phyloP scores from a whole-genome alignment of 1,140 invertebrate species.

The Liolophura sinensis region DNA sequence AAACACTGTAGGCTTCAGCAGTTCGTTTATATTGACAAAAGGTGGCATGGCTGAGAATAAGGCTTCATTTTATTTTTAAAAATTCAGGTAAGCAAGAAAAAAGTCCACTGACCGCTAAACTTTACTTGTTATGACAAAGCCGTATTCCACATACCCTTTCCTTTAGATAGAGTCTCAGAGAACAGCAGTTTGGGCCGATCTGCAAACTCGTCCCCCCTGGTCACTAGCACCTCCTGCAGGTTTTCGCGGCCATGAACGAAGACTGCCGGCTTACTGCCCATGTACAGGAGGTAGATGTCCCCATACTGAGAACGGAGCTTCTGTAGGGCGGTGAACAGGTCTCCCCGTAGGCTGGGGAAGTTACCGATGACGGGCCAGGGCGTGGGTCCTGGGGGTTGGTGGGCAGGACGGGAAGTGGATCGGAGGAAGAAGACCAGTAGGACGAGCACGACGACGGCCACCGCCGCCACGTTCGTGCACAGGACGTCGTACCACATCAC shows the following conservation, averaged over 20 bases:
- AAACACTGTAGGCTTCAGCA: too few relatives aligned
- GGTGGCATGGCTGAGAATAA: too few relatives aligned
- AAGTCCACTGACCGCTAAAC: too few relatives aligned
- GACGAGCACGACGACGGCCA: too few relatives aligned
- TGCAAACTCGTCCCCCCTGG: conserved; percentile 17
- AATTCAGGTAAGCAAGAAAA: too few relatives aligned
- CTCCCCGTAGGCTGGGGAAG: conserved; percentile 30
- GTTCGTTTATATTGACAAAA: too few relatives aligned
- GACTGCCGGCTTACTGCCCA: conserved; percentile 30
- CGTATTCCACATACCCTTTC: conserved; percentile 18
- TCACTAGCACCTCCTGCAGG: conserved; percentile 22
- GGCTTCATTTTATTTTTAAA: too few relatives aligned
- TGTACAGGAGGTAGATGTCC: conserved; percentile 29
- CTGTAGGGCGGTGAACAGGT: conserved; percentile 14
- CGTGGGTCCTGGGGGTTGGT: conserved; percentile 30
- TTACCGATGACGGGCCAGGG: conserved; percentile 36
- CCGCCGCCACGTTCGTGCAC: too few relatives aligned
- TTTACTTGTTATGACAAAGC: too few relatives aligned
- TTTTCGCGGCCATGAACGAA: conserved; percentile 28
- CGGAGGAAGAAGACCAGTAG: too few relatives aligned
- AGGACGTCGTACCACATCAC: too few relatives aligned
- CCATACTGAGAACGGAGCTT: conserved; percentile 25
- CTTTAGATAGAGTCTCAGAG: conserved; percentile 14
- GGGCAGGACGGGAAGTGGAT: too few relatives aligned
- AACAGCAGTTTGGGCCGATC: conserved; percentile 22